Evolutionary conservation across 1,140 invertebrate genomes (phyloP).

Genomic region (Bactericera cockerelli): DNA sequence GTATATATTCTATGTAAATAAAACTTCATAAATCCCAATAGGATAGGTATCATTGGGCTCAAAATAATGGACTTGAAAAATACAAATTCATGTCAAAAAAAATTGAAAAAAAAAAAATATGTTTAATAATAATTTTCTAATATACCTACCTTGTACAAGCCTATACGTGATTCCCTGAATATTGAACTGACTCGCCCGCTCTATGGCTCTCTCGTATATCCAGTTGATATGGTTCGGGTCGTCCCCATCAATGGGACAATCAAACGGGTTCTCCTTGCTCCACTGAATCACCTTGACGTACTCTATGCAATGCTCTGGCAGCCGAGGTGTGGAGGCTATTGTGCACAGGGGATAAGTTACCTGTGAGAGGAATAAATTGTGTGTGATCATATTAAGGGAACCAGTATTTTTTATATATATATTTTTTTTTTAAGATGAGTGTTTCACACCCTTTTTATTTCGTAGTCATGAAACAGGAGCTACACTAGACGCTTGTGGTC

Average conservation of each 20-base stretch:
- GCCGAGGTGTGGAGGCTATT: slow-evolving; percentile 91
- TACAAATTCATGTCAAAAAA: too few relatives aligned
- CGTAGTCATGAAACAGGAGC: too few relatives aligned
- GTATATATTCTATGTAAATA: too few relatives aligned
- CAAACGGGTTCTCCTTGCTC: slow-evolving; percentile 93
- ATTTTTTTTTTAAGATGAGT: too few relatives aligned
- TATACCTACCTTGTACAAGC: slow-evolving; percentile 77
- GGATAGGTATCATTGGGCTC: too few relatives aligned
- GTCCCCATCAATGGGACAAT: slow-evolving; percentile 72
- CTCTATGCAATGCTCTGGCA: slow-evolving; percentile 98
- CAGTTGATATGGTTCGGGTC: slow-evolving; percentile 88
- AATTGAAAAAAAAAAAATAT: too few relatives aligned
- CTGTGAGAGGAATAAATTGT: slow-evolving; percentile 29
- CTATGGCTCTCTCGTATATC: slow-evolving; percentile 83
- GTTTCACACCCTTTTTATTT: too few relatives aligned
- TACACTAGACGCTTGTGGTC: too few relatives aligned
- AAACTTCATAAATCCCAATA: too few relatives aligned
- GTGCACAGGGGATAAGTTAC: slow-evolving; percentile 96
- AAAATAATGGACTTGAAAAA: too few relatives aligned
- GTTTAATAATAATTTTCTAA: too few relatives aligned
- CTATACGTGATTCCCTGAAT: slow-evolving; percentile 82
- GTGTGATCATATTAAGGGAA: not conserved
- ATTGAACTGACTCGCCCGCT: slow-evolving; percentile 72
- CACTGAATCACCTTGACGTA: slow-evolving; percentile 92
- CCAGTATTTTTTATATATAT: too few relatives aligned